phyloP scores from a whole-genome alignment of 2,888 invertebrate species.

The Cheilosia soror region DNA sequence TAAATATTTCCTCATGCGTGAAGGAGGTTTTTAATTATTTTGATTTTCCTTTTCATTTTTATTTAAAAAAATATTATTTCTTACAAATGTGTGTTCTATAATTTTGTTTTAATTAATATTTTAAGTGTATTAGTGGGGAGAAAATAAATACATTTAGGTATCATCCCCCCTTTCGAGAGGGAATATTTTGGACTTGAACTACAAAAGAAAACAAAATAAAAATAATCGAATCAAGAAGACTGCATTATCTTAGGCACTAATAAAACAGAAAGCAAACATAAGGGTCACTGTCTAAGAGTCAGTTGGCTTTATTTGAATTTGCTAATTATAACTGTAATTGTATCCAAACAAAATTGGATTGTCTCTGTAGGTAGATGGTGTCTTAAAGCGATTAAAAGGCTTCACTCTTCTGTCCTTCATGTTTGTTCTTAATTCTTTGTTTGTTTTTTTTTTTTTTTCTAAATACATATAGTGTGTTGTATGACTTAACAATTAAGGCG shows the following conservation, averaged over 20 bases:
- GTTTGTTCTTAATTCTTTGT: background rate
- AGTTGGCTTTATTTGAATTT: constrained; percentile 20
- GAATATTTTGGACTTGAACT: constrained; percentile 12
- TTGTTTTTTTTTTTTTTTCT: background rate
- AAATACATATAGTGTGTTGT: constrained; percentile 6
- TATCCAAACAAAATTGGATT: constrained; percentile 46
- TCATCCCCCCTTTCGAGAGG: constrained; percentile 4
- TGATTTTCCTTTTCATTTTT: constrained; percentile 36
- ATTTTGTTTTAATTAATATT: constrained; percentile 54
- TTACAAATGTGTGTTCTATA: constrained; percentile 71
- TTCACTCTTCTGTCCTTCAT: constrained; percentile 4
- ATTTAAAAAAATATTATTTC: constrained; percentile 74
- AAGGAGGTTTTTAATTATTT: constrained; percentile 23
- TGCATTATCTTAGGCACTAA: background rate
- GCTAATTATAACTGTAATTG: constrained; percentile 29
- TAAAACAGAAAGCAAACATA: constrained; percentile 29
- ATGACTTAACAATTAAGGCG: constrained; percentile 54
- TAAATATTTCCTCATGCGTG: constrained; percentile 21
- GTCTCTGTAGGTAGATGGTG: constrained; percentile 51
- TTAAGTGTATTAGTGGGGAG: constrained; percentile 36
- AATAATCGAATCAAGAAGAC: constrained; percentile 17
- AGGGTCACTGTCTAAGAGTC: constrained; percentile 2
- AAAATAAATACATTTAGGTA: constrained; percentile 16
- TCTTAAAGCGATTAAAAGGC: constrained; percentile 47
- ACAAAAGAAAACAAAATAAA: constrained; percentile 19